Base-by-base conservation (phyloP, 2,888 invertebrate genomes). In the Athalia rosae region DNA sequence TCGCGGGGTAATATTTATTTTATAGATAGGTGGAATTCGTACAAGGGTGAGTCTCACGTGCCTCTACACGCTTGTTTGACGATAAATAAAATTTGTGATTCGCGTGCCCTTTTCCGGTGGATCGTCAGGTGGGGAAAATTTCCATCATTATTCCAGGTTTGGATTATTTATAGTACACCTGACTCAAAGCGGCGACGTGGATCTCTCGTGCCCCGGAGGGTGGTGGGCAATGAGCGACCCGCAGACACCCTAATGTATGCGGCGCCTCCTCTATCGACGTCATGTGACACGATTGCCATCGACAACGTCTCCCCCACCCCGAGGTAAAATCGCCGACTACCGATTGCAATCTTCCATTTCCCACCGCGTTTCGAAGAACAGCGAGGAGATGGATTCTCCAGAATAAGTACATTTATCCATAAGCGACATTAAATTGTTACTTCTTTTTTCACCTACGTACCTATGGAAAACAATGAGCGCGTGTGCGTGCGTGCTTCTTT, bases 191-290 rank as follows among this genome's bases (percentile, higher is more conserved):
- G 61, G 74, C 61, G 61, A 28, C 61, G 61, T n/a, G 11, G n/a
- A 4, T 11, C 53, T 58, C 45, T 56, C 56, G 56, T 71, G 71
- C 47, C 58, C 58, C 41, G 58, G 58, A 71, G 58, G 58, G 71
- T 9, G 2, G 28, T 28, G 71, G 56, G 50, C 71, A 71, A 13
- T 47, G 58, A 62, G 74, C 48, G 74, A 74, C 74, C 62, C 28
- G 74, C 61, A 74, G 74, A 74, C 74, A 43, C 28, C 61, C 15
- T 74, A 74, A 74, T 74, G 74, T 74, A 74, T 74, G 74, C 74
- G 74, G 74, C 74, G 74, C 74, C 74, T 48, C 9, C 62, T 48
- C 28, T 74, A 61, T 73, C 73, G 73, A 73, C 73, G 11, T 45
- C 47, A 45, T n/a, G 15, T 15, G 58, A 71, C 71, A 71, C 71